Conservation (phyloP, 2,888 invertebrate genomes). For the Spisula subtruncata region DNA sequence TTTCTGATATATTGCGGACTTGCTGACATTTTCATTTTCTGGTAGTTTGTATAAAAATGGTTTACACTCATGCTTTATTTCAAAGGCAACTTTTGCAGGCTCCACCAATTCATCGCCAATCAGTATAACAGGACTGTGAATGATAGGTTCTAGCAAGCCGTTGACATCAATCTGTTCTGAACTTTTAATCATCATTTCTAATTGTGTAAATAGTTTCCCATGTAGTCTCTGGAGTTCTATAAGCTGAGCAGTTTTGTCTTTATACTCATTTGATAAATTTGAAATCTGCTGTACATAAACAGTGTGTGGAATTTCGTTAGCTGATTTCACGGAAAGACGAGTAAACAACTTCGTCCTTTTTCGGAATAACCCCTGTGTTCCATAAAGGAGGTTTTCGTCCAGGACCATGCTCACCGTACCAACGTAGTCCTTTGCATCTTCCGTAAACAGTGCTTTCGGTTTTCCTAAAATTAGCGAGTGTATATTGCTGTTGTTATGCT, state of each 20-base stretch:
- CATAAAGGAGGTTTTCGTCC: background rate
- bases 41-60: constrained; percentile 54
- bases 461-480: background rate
- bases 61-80: constrained; percentile 40
- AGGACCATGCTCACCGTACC: constrained; percentile 5
- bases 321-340: background rate
- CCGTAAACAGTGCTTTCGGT: background rate
- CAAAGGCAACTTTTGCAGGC: constrained; percentile 43
- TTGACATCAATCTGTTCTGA: background rate
- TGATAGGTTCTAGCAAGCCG: background rate
- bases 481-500: background rate
- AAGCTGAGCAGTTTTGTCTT: background rate
- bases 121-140: constrained; percentile 31
- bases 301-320: background rate
- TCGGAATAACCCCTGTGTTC: background rate
- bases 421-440: background rate
- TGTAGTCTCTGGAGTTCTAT: constrained; percentile 14
- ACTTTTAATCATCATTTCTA: background rate
- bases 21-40: background rate
- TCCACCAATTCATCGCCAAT: constrained; percentile 38
- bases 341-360: background rate
- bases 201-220: background rate
- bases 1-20: background rate
- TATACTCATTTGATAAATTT: constrained; percentile 32
- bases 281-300: constrained; percentile 27